Conservation (phyloP, 2,888 invertebrate species). For the Hypena proboscidalis region DNA sequence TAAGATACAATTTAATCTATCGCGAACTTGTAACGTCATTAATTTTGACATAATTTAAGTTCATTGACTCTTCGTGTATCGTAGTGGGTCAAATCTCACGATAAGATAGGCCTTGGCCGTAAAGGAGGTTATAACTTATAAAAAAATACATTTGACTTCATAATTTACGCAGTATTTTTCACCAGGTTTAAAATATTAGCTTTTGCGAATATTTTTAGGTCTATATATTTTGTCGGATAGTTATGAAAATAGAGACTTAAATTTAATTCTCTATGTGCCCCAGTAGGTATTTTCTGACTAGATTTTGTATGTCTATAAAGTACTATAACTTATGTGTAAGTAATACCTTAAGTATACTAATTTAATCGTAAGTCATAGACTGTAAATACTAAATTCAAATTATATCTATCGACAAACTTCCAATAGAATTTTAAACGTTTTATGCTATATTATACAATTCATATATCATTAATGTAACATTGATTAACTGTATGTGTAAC, state of each 20-base stretch:
- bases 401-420: slow-evolving; percentile 36
- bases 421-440: slow-evolving; percentile 42
- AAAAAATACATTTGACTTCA: not conserved
- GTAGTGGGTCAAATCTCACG: slow-evolving; percentile 19
- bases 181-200: too few species aligned
- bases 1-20: not conserved
- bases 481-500: not conserved
- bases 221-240: not conserved
- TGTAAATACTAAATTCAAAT: slow-evolving; percentile 32
- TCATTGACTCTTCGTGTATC: slow-evolving; percentile 24
- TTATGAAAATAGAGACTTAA: slow-evolving; percentile 3
- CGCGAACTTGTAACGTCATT: not conserved
- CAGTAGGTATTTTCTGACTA: slow-evolving; percentile 41
- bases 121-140: slow-evolving; percentile 17
- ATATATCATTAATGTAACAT: slow-evolving; percentile 34
- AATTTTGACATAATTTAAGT: too few species aligned
- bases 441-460: slow-evolving; percentile 19
- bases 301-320: slow-evolving; percentile 50
- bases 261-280: slow-evolving; percentile 43
- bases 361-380: slow-evolving; percentile 17
- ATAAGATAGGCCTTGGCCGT: slow-evolving; percentile 15
- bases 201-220: too few species aligned
- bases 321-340: slow-evolving; percentile 20
- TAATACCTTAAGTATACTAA: slow-evolving; percentile 24
- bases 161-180: too few species aligned